Base-by-base conservation (phyloP, 2,113 vertebrate species). In the Ellobius talpinus region DNA sequence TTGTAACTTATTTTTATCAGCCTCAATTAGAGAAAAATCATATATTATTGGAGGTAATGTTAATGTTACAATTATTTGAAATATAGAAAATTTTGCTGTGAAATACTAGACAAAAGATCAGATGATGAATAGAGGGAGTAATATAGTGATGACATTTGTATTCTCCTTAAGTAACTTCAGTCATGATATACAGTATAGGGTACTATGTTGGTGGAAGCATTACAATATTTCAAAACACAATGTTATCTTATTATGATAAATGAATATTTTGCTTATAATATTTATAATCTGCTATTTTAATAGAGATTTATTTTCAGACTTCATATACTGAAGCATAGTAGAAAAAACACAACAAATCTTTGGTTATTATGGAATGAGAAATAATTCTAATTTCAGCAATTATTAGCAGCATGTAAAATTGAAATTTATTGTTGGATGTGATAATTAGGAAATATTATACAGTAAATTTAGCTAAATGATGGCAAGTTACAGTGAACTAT, bases 381-480 rank as follows among this genome's bases (percentile, higher is more conserved):
- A 78, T 94, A 52, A 90, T 85, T 87, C 42, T 19, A 81, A 52
- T 52, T 97, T 72, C 17, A 72, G 0, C 2, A 90, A 85, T 70
- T 95, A 88, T 85, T 93, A 89, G 33, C 4, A 96, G 73, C n/a
- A 58, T 89, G 1, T 39, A 76, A 89, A 79, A 4, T 78, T 58
- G 33, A 65, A 70, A 76, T 50, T 91, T 93, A 87, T 52, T 81
- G 84, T 47, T 90, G 33, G 10, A 47, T 24, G n/a, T 47, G 87
- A 88, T 90, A 9, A 84, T 82, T 94, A 87, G 61, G 33, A 95
- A 97, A 66, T 77, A 84, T 29, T 82, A 58, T 58, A 58, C 5
- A 58, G n/a, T 29, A 86, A 91, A 17, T 13, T 79, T 94, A 21
- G 94, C 92, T 90, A 86, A 74, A 42, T 90, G 24, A 70, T 66